These are phyloP conservation scores for Serinus canaria DNA, from an alignment of 2,113 vertebrate species.

Conservation along the genomic window DNA sequence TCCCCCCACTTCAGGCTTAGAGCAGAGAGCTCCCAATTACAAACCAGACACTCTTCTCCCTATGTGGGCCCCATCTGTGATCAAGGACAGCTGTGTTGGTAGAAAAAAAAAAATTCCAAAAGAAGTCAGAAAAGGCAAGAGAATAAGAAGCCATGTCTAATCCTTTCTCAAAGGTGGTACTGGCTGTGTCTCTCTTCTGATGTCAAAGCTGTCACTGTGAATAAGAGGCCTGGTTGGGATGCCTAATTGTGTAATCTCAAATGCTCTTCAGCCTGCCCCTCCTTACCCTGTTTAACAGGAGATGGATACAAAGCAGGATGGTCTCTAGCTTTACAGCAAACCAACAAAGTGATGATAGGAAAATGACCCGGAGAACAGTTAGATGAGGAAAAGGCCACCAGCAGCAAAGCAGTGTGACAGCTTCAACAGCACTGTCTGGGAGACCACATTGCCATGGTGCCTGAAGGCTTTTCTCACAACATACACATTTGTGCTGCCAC, in stretches of 20 bases:
- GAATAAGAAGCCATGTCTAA: constrained; percentile 39
- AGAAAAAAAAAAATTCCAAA: background rate
- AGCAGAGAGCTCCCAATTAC: background rate
- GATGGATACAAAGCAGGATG: background rate
- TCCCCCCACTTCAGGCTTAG: background rate
- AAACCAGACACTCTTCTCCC: background rate
- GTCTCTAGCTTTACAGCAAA: background rate
- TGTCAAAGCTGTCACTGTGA: background rate
- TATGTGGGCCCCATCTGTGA: background rate
- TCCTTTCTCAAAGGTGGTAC: background rate
- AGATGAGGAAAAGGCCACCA: background rate
- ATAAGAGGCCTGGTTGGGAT: background rate
- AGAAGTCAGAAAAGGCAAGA: background rate
- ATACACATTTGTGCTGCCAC: fast-evolving
- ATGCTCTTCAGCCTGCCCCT: background rate
- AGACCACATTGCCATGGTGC: fast-evolving
- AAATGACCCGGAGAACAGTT: background rate
- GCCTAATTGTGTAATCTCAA: background rate
- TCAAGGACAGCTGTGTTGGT: background rate
- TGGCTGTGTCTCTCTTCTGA: background rate
- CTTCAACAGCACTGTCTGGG: background rate
- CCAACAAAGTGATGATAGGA: background rate
- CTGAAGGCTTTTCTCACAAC: background rate
- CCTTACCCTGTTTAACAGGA: background rate
- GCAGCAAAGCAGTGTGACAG: background rate